A percentile compares a stretch with the other conserved stretches of the same genome.
Conservation (phyloP, 2,113 vertebrate genomes). For the Irena cyanogastra region DNA sequence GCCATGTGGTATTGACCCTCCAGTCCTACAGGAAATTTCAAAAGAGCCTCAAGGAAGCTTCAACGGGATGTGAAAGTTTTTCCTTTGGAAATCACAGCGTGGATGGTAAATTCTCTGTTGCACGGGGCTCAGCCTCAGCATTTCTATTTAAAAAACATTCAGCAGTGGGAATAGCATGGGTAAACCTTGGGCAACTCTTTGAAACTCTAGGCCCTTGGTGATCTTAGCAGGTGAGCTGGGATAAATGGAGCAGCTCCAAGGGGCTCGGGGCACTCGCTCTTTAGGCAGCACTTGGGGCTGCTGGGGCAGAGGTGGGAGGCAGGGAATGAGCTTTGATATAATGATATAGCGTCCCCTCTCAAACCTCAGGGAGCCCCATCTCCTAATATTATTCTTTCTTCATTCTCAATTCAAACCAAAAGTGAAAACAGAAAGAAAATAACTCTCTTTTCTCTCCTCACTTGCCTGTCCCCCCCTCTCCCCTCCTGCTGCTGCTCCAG, state of each 20-base stretch:
- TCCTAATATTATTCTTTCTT: constrained; percentile 58
- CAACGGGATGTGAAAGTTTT: neutral
- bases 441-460: neutral
- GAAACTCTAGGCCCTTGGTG: constrained; percentile 37
- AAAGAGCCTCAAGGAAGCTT: neutral
- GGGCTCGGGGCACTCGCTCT: neutral
- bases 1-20: neutral
- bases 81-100: neutral
- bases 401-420: constrained; percentile 67
- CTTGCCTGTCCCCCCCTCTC: neutral
- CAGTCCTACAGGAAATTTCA: neutral
- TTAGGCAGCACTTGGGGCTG: neutral
- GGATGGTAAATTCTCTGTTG: neutral
- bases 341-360: constrained; percentile 1
- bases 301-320: constrained; percentile 19
- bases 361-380: constrained; percentile 37
- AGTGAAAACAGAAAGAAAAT: constrained; percentile 63
- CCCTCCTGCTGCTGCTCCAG: neutral
- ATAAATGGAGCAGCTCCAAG: constrained; percentile 1
- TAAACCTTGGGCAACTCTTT: constrained; percentile 42
- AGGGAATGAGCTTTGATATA: constrained; percentile 59
- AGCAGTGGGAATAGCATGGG: neutral
- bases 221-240: constrained; percentile 63
- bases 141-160: neutral
- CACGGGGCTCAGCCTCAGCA: neutral